Percentiles rank a stretch among this genome's conserved stretches.
These are phyloP conservation scores for Aplodontia rufa DNA, from an alignment of 2,113 vertebrate species.

Conservation along the genomic window DNA sequence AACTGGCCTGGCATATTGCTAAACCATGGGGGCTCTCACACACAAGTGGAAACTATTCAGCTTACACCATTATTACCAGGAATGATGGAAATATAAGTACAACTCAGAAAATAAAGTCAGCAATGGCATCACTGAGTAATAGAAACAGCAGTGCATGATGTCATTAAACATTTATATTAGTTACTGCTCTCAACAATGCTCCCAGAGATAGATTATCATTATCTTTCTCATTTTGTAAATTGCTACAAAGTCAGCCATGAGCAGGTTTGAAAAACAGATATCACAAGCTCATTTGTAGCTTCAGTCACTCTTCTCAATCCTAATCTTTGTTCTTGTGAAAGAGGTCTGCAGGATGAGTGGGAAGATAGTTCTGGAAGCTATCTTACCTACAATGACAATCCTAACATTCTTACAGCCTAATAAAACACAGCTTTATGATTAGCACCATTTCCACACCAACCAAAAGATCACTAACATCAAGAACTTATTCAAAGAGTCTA, in stretches of 20 bases:
- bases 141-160: constrained; percentile 21
- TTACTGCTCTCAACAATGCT: background rate
- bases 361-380: background rate
- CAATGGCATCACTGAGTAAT: background rate
- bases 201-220: background rate
- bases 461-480: background rate
- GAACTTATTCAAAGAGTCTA: background rate
- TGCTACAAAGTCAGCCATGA: background rate
- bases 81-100: background rate
- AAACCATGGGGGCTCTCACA: background rate
- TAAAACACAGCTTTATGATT: background rate
- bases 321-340: background rate
- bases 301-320: background rate
- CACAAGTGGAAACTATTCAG: background rate
- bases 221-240: background rate
- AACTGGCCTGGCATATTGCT: background rate
- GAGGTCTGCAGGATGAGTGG: background rate
- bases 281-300: background rate
- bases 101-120: constrained; percentile 33
- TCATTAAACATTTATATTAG: constrained; percentile 41
- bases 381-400: background rate
- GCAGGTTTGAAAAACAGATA: background rate
- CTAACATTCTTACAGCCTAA: background rate
- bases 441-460: background rate
- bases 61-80: background rate